Evolutionary conservation across 2,797 vertebrate species (phyloP), one percentile per base, ranked within the genome.

Genomic region (Myotis vivesi): DNA sequence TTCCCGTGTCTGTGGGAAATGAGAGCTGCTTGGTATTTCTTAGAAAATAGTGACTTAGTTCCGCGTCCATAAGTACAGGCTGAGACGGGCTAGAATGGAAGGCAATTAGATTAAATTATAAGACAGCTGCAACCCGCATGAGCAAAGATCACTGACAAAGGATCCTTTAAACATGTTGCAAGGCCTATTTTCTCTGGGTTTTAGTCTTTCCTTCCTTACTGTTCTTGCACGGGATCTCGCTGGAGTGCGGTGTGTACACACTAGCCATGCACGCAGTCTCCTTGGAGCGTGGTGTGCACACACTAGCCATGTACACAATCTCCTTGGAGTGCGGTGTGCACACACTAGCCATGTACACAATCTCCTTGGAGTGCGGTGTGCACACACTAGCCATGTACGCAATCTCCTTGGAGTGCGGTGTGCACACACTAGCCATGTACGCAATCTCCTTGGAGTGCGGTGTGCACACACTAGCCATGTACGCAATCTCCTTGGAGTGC

Each of bases 41-140:
- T 76, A 86, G 75, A 69, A 88, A 88, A 87, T 10, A 46, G 49
- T 87, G 68, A 75, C 46, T 41, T 76, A 44, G 53, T 90, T 93
- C 20, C 36, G 22, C n/a, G 44, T 44, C 30, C 5, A 0, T 51
- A 73, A 30, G 62, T 46, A 51, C 46, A 95, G 11, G 8, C 44
- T 17, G 30, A 49, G 53, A 57, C 6, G 6, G 15, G 33, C 5
- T 22, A 81, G 94, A 84, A 64, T 38, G 62, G 41, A 95, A 79
- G n/a, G 41, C 57, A 88, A 87, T 69, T 82, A 33, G n/a, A 62
- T 92, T 94, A 86, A 44, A 73, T 36, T 8, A 22, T 59, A 68
- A 64, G 20, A 82, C 6, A 85, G 28, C 19, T 49, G 7, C 38
- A 49, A 9, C 23, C 41, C 53, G 33, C 15, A 5, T 15, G 38